Evolutionary conservation across 2,888 invertebrate species (phyloP).

Genomic region (Mesorhabditis spiculigera): DNA sequence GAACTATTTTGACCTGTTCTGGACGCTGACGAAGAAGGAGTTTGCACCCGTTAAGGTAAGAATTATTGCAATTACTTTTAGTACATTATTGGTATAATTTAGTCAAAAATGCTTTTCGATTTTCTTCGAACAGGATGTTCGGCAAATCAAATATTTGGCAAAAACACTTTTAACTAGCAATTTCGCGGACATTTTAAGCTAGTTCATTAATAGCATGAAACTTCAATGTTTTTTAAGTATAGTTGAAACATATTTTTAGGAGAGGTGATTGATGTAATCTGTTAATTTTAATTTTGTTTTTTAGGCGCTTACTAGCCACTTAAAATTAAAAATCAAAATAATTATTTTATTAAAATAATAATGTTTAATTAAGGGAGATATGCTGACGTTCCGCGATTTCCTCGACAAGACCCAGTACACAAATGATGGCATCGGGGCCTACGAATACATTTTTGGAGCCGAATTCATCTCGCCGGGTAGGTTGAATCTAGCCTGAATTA

Average conservation of each 20-base stretch:
- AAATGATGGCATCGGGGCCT: constrained; percentile 63
- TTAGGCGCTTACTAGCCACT: too few species aligned
- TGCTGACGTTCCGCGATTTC: constrained; percentile 61
- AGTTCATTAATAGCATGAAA: too few species aligned
- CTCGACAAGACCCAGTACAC: constrained; percentile 66
- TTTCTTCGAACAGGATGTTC: too few species aligned
- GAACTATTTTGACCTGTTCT: constrained; percentile 53
- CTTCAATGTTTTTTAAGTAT: not conserved
- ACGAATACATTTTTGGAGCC: constrained; percentile 66
- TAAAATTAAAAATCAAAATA: too few species aligned
- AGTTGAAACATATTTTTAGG: constrained; percentile 24
- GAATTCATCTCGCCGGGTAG: constrained; percentile 65
- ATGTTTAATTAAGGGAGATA: too few species aligned
- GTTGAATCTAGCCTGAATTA: not conserved
- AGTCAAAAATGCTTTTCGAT: too few species aligned
- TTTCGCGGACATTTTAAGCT: too few species aligned
- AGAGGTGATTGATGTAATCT: constrained; percentile 7
- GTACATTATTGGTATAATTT: too few species aligned
- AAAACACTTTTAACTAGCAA: too few species aligned
- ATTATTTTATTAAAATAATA: too few species aligned
- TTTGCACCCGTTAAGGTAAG: constrained; percentile 17
- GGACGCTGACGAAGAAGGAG: constrained; percentile 44
- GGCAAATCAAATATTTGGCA: too few species aligned
- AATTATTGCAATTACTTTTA: too few species aligned
- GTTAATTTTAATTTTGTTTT: not conserved